Conservation (phyloP, 1,140 invertebrate species). For the Ceratosolen solmsi region DNA sequence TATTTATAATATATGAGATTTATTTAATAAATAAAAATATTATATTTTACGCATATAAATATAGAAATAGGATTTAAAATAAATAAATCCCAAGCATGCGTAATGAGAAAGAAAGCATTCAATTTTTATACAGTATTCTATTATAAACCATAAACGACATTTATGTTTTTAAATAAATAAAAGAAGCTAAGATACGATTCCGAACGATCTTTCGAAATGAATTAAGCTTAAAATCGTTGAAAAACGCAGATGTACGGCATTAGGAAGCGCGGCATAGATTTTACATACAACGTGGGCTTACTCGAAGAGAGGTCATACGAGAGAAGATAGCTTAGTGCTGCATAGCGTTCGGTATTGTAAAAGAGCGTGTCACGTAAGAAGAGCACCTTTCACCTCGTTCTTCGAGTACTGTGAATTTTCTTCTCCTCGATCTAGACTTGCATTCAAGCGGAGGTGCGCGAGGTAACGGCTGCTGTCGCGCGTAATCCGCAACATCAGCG, state of each 20-base stretch:
- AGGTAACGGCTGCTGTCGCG: neutral
- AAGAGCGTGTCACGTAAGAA: conserved; percentile 65
- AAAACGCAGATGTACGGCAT: neutral
- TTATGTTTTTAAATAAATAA: too few relatives aligned
- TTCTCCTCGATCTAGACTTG: neutral
- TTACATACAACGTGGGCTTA: neutral
- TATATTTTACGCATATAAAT: too few relatives aligned
- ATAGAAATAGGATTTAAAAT: too few relatives aligned
- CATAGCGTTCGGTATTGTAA: conserved; percentile 57
- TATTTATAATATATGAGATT: too few relatives aligned
- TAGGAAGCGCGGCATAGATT: neutral
- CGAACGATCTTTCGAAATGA: neutral
- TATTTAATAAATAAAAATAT: too few relatives aligned
- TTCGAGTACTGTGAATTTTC: conserved; percentile 33
- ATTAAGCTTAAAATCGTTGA: neutral
- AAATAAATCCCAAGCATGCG: too few relatives aligned
- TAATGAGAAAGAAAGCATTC: too few relatives aligned
- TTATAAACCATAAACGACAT: too few relatives aligned
- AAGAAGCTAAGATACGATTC: neutral
- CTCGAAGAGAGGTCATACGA: conserved; percentile 21
- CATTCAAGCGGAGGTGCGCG: conserved; percentile 1
- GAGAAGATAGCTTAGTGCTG: conserved; percentile 3
- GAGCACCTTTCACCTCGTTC: conserved; percentile 65
- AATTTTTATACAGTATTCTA: too few relatives aligned
- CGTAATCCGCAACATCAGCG: conserved; percentile 27